phyloP scores from a whole-genome alignment of 2,113 vertebrate species.

The Strix uralensis region DNA sequence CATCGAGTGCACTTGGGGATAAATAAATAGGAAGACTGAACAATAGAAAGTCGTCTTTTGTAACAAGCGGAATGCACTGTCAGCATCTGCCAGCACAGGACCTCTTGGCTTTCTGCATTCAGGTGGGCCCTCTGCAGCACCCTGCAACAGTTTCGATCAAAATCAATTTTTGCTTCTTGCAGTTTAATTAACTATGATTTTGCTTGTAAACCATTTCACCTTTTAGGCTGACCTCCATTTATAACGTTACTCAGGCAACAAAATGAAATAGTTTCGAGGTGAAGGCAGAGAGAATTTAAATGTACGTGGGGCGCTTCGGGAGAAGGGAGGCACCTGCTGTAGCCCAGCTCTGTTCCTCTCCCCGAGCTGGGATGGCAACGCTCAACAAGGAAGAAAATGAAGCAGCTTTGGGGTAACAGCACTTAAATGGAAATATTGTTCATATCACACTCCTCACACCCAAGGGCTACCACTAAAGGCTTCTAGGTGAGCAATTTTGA shows the following conservation, averaged over 20 bases:
- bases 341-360: not conserved
- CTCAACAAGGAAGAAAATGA: not conserved
- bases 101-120: not conserved
- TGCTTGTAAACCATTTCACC: constrained; percentile 41
- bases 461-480: not conserved
- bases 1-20: not conserved
- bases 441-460: not conserved
- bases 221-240: constrained; percentile 52
- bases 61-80: not conserved
- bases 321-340: not conserved
- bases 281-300: not conserved
- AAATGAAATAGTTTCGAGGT: constrained; percentile 3
- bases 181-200: constrained; percentile 61
- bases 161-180: constrained; percentile 48
- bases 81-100: constrained; percentile 23
- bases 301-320: not conserved
- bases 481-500: constrained; percentile 1
- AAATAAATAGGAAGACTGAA: constrained; percentile 28
- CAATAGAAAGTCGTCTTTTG: not conserved
- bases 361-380: fast-evolving
- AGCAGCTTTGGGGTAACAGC: not conserved
- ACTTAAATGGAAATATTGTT: not conserved
- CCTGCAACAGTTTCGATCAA: not conserved
- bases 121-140: not conserved
- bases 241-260: constrained; percentile 22